Percentiles rank a stretch among this genome's conserved stretches.
Conservation (phyloP, 23 tunicate species). For the Corella eumyota region DNA sequence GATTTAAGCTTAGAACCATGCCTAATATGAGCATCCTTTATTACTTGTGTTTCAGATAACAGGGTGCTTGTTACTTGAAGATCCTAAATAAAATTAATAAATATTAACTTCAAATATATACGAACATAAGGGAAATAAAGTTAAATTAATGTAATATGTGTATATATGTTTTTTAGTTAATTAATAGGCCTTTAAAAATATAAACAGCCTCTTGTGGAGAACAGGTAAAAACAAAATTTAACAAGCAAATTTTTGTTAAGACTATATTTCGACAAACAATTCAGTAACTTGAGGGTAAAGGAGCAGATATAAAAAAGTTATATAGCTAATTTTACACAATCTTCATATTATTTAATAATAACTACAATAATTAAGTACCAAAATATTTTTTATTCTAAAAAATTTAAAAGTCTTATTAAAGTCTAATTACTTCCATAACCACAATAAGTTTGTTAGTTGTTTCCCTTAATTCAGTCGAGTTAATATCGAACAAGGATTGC, state of each 20-base stretch:
- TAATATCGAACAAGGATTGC: slow-evolving; percentile 21
- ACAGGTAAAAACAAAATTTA: no score
- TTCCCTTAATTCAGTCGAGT: slow-evolving; percentile 11
- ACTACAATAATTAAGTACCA: not conserved
- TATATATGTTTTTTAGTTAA: no score
- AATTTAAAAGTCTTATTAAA: not conserved
- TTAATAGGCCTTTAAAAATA: no score
- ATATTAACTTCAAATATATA: not conserved
- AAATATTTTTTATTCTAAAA: not conserved
- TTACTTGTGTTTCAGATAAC: slow-evolving; percentile 18
- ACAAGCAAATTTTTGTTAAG: no score
- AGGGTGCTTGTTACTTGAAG: slow-evolving; percentile 7
- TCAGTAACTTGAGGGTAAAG: no score
- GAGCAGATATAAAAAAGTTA: no score
- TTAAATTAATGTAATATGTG: no score
- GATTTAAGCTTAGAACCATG: slow-evolving; percentile 22
- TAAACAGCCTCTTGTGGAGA: no score
- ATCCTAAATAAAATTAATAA: slow-evolving; percentile 15
- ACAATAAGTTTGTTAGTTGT: slow-evolving; percentile 11
- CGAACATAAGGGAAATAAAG: no score
- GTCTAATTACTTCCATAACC: slow-evolving; percentile 12
- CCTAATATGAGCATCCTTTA: slow-evolving; percentile 27
- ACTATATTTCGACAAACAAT: no score
- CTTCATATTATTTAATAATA: no score
- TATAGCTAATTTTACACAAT: no score